Evolutionary conservation across 1,140 invertebrate species (phyloP), one percentile per base, ranked within the genome.

Genomic region (Catajapyx aquilonaris): DNA sequence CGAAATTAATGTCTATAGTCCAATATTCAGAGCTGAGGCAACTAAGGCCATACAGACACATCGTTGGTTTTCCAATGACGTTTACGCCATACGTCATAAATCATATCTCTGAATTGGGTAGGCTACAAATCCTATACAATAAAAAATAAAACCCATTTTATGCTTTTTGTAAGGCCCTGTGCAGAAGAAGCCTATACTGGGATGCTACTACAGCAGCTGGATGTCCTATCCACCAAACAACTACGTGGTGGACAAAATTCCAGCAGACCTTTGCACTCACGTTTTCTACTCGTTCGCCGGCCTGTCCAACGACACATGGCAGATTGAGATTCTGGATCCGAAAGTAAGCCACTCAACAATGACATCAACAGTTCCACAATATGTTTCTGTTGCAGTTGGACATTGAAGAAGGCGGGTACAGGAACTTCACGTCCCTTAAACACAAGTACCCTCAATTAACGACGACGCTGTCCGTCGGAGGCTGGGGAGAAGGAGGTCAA

Each of bases 401-500:
- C 4, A 17, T 23, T 15, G 13, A 1, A 15, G 5, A 37, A 69
- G 68, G 66, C 38, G 64, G 64, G 38, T 72, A 70, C 46, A 57
- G 57, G 41, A 50, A 62, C 5, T 53, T 62, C 4, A 51, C 60
- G n/a, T 57, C 49, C 21, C 52, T 71, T 4, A 66, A 68, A 41
- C 47, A 52, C 18, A 50, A 50, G 19, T 67, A 73, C 41, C 68
- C 69, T 0, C 46, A 56, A 1, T 46, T 75, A 0, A 64, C 61
- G 31, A 56, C 68, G 33, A 34, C 64, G 44, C 45, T 62, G 42
- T 43, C 62, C 37, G 48, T 69, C 41, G 62, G 63, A 11, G 66
- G 66, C 9, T 66, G 63, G 62, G 50, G 53, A 37, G 55, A 62
- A 41, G 56, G 59, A 15, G 52, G 53, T 3, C 44, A 43, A 28